Evolutionary conservation across 2,113 vertebrate genomes (phyloP).

Genomic region (Microtus pennsylvanicus): DNA sequence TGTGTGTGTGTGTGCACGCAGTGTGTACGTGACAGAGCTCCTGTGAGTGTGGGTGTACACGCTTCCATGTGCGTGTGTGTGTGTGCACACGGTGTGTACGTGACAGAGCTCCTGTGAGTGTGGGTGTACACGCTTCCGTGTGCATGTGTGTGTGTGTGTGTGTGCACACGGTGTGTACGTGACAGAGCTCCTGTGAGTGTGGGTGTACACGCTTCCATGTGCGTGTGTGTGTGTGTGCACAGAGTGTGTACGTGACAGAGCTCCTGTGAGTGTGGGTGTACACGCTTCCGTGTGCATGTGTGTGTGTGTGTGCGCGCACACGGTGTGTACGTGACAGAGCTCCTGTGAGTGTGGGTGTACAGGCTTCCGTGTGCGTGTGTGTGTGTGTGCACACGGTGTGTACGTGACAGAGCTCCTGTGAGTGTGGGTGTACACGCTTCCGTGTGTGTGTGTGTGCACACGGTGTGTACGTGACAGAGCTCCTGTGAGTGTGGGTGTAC

Average conservation of each 20-base stretch:
- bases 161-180: neutral
- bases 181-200: neutral
- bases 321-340: neutral
- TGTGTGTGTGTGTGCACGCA: rapidly evolving
- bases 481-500: neutral
- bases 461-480: neutral
- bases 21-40: neutral
- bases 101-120: neutral
- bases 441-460: neutral
- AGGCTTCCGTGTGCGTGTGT: neutral
- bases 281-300: neutral
- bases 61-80: neutral
- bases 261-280: neutral
- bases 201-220: neutral
- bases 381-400: neutral
- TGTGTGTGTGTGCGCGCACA: neutral
- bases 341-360: neutral
- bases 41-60: neutral
- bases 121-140: neutral
- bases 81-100: neutral
- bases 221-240: neutral
- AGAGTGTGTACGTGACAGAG: neutral
- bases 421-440: neutral
- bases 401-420: neutral
- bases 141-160: too few species aligned